phyloP scores from a whole-genome alignment of 2,113 vertebrate species.

The Tamias sibiricus region DNA sequence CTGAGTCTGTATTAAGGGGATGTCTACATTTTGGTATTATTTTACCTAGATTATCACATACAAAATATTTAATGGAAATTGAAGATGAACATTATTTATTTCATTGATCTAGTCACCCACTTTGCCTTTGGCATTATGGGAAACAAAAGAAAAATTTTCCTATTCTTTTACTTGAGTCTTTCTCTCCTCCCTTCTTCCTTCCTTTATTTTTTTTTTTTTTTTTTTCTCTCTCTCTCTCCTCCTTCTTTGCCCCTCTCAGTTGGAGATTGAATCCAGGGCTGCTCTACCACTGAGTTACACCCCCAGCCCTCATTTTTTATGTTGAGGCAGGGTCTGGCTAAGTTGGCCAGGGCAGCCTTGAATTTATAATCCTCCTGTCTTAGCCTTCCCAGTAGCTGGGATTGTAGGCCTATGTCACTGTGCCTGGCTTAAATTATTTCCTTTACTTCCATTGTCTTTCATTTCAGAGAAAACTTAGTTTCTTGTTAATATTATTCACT shows the following conservation, averaged over 20 bases:
- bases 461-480: slow-evolving; percentile 14
- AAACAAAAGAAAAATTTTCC: slow-evolving; percentile 32
- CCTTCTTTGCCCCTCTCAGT: background rate
- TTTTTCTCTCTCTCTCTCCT: too few species aligned
- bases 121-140: background rate
- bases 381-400: background rate
- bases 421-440: background rate
- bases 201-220: background rate
- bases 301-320: background rate
- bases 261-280: background rate
- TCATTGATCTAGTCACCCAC: background rate
- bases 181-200: background rate
- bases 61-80: slow-evolving; percentile 23
- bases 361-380: background rate
- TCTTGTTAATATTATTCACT: background rate
- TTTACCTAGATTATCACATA: slow-evolving; percentile 25
- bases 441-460: background rate
- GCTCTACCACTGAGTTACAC: background rate
- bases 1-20: background rate
- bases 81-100: slow-evolving; percentile 31
- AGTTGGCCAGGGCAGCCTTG: background rate
- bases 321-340: background rate
- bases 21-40: background rate
- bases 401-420: background rate
- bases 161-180: background rate